phyloP scores from a whole-genome alignment of 2,113 vertebrate genomes.

The Dicaeum eximium region DNA sequence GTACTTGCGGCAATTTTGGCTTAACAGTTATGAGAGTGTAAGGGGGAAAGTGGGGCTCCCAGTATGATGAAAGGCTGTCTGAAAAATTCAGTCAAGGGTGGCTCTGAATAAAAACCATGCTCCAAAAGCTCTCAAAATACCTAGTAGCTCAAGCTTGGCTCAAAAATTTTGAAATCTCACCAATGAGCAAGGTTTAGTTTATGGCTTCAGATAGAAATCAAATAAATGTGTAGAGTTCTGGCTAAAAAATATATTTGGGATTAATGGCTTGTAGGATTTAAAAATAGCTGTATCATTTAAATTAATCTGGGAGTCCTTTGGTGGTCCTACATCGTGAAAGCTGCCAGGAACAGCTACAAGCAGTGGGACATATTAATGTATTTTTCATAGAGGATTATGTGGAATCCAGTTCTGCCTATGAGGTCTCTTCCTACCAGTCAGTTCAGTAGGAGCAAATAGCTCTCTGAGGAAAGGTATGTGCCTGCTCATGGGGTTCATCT shows the following conservation, averaged over 20 bases:
- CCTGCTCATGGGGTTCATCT: background rate
- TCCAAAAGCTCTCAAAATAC: background rate
- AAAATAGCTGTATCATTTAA: slow-evolving; percentile 4
- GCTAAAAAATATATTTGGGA: background rate
- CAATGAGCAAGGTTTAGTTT: background rate
- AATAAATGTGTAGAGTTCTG: background rate
- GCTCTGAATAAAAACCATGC: background rate
- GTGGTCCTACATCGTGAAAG: background rate
- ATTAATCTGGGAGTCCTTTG: background rate
- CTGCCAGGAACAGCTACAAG: background rate
- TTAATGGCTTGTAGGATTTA: background rate
- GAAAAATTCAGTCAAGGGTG: background rate
- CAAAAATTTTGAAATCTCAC: background rate
- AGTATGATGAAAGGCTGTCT: background rate
- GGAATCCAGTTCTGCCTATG: background rate
- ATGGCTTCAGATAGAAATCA: slow-evolving; percentile 24
- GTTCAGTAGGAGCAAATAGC: background rate
- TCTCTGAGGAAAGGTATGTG: background rate
- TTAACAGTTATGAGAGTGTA: background rate
- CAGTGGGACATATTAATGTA: background rate
- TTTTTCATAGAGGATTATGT: background rate
- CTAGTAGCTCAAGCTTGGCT: background rate
- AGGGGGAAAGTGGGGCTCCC: background rate
- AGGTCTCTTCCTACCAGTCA: background rate
- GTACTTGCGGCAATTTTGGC: fast-evolving